These are phyloP conservation scores for Xiphorhynchus erythropygius DNA, from an alignment of 2,797 vertebrate species.

Conservation along the genomic window DNA sequence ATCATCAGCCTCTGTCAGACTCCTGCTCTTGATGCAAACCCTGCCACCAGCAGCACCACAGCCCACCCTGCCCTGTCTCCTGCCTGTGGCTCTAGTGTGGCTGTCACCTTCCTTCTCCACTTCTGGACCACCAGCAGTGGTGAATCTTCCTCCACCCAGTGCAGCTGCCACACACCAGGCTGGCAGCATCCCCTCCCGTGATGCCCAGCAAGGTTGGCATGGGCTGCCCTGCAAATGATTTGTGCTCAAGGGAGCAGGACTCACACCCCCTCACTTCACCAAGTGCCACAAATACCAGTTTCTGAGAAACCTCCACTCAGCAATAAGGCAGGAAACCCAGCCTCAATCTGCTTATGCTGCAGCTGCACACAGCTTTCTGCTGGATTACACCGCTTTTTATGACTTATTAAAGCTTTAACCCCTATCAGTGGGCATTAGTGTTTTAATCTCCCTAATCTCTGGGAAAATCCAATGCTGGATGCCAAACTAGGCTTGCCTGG, in stretches of 20 bases:
- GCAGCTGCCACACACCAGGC: rapidly evolving
- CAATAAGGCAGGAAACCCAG: conserved; percentile 38
- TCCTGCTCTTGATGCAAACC: not conserved
- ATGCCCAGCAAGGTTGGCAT: not conserved
- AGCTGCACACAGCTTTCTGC: conserved; percentile 5
- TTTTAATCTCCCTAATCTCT: conserved; percentile 41
- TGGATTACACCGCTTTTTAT: conserved; percentile 57
- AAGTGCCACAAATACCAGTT: not conserved
- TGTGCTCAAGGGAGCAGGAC: not conserved
- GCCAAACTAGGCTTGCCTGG: not conserved
- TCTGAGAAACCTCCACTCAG: conserved; percentile 5
- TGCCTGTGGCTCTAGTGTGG: rapidly evolving
- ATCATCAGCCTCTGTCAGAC: not conserved
- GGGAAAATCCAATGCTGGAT: not conserved
- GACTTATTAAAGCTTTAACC: conserved; percentile 60
- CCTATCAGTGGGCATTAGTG: conserved; percentile 32
- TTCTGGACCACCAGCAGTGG: rapidly evolving
- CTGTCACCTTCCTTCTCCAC: not conserved
- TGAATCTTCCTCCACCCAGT: not conserved
- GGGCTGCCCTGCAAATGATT: not conserved
- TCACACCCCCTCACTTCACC: not conserved
- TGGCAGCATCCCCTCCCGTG: not conserved
- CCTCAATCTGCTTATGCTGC: not conserved
- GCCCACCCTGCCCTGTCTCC: not conserved
- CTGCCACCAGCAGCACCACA: not conserved